phyloP scores from a whole-genome alignment of 2,113 vertebrate species.

The Daphoenositta chrysoptera region DNA sequence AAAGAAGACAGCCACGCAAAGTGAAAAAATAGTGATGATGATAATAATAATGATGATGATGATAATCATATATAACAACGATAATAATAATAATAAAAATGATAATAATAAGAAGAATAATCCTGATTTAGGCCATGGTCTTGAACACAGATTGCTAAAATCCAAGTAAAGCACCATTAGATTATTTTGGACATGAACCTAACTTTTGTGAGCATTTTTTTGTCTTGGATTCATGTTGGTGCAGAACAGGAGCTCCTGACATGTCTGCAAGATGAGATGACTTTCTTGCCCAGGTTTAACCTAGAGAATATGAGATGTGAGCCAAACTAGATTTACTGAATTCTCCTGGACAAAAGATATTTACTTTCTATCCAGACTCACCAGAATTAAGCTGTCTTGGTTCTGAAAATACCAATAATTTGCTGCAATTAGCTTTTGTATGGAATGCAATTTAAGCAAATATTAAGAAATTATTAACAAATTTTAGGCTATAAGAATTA shows the following conservation, averaged over 20 bases:
- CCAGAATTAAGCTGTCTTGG: not conserved
- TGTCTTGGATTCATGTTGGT: not conserved
- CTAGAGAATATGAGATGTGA: not conserved
- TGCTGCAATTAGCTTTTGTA: not conserved
- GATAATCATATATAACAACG: accelerated
- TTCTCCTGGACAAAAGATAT: not conserved
- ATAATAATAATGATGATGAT: not conserved
- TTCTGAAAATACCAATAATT: not conserved
- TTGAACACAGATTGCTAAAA: not conserved
- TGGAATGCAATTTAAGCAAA: not conserved
- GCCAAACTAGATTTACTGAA: not conserved
- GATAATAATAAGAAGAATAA: not conserved
- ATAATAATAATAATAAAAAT: not conserved
- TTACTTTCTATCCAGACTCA: not conserved
- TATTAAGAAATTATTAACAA: not conserved
- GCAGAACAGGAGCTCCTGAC: not conserved
- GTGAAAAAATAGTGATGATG: not conserved
- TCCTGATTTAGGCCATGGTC: not conserved
- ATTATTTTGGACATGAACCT: not conserved
- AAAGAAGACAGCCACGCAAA: not conserved
- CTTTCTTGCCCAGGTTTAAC: not conserved
- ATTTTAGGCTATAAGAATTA: not conserved
- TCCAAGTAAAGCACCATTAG: not conserved
- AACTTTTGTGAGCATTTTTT: not conserved
- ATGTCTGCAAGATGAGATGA: not conserved